Base-by-base conservation (phyloP, 2,888 invertebrate genomes). In the Nebria salina region DNA sequence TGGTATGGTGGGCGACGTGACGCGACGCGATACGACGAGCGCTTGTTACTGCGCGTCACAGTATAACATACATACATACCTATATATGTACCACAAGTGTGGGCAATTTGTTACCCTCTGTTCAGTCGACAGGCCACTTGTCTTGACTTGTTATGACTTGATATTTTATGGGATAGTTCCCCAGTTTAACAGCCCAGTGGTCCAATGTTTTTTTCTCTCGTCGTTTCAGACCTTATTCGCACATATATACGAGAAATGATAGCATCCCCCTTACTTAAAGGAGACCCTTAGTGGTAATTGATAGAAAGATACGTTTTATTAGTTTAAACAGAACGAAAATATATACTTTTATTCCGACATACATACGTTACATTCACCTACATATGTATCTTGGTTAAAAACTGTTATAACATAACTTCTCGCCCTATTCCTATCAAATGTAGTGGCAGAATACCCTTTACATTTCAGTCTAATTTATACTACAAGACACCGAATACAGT, bases 111-210 rank as follows among this genome's bases (percentile, higher is more conserved):
- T 54, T 54, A 54, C 54, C 54, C 54, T 54, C 8, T 13, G 11
- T 13, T 54, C 54, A 8, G 54, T 54, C 54, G 54, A 54, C 54
- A 54, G 11, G 54, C 54, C 54, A 54, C 54, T 54, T 54, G 54
- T 54, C 54, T 54, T 54, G 54, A 54, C 54, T 54, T 54, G 54
- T 54, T 54, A 54, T 54, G 54, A 54, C 54, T 54, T 54, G 54
- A 54, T 54, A 54, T 54, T 54, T 54, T 54, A 54, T 54, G 54
- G 54, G 54, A 54, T 54, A 54, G 8, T 54, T 13, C 13, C 54
- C 54, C 54, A 54, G 54, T 54, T 54, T 54, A 54, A 54, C 54
- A 54, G 54, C 54, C 13, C 54, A 54, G 54, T 54, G 54, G 11
- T 54, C 54, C 54, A 54, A 8, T 54, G 4, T 8, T 54, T 54